Evolutionary conservation across 1,140 invertebrate species (phyloP).

Genomic region (Meloidogyne exigua): DNA sequence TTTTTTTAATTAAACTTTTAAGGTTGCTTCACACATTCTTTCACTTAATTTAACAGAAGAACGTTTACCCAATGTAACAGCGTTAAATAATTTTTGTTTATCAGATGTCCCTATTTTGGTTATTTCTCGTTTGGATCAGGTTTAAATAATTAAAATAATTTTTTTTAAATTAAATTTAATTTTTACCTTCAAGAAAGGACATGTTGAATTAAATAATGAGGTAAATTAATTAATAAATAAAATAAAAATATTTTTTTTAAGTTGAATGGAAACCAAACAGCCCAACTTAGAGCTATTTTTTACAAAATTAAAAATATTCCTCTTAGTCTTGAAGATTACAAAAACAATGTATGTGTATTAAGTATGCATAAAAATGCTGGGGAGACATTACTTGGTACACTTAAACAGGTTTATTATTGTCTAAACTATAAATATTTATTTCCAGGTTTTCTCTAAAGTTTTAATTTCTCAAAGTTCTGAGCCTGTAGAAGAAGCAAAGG

Average conservation of each 20-base stretch:
- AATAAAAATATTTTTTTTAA: not conserved
- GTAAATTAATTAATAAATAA: not conserved
- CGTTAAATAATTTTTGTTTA: constrained; percentile 54
- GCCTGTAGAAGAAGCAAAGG: not conserved
- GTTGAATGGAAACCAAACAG: constrained; percentile 24
- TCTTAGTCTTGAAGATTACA: constrained; percentile 55
- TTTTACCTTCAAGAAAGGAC: constrained; percentile 48
- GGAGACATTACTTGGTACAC: constrained; percentile 52
- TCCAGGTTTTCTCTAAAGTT: not conserved
- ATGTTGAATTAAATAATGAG: constrained; percentile 56
- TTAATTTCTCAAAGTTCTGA: not conserved
- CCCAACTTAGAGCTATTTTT: constrained; percentile 55
- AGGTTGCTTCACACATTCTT: constrained; percentile 57
- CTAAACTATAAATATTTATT: no score
- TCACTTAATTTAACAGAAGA: constrained; percentile 59
- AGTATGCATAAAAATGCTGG: constrained; percentile 55
- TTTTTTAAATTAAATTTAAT: not conserved
- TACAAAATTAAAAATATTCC: constrained; percentile 50
- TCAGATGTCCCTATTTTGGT: constrained; percentile 48
- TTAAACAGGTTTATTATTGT: constrained; percentile 58
- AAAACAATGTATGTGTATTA: constrained; percentile 54
- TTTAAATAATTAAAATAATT: not conserved
- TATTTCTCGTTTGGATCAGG: constrained; percentile 56
- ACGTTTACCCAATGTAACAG: constrained; percentile 52
- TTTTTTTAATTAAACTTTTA: constrained; percentile 13